A percentile compares a stretch with the other conserved stretches of the same genome.
These are phyloP conservation scores for Pseudorasbora parva DNA, from an alignment of 2,113 vertebrate genomes.

Conservation along the genomic window DNA sequence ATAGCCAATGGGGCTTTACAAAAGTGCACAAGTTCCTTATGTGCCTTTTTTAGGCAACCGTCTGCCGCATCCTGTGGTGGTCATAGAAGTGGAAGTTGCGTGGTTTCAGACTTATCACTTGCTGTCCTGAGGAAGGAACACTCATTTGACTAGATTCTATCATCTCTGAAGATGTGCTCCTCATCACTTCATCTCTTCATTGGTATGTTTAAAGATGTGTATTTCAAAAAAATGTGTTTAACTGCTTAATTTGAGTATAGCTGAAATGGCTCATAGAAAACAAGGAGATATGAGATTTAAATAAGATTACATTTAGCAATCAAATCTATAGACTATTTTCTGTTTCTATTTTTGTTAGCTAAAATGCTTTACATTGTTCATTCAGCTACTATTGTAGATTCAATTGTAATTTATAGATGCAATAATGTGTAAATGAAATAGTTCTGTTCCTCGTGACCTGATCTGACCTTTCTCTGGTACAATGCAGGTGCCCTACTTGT, in stretches of 20 bases:
- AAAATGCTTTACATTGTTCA: background rate
- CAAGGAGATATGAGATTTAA: background rate
- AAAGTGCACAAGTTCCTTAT: slow-evolving; percentile 40
- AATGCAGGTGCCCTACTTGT: slow-evolving; percentile 19
- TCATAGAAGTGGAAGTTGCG: slow-evolving; percentile 17
- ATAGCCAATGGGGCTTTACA: background rate
- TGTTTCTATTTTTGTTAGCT: background rate
- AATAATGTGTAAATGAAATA: background rate
- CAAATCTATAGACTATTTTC: background rate
- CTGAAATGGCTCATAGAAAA: background rate
- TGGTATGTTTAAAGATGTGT: slow-evolving; percentile 5
- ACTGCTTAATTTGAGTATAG: background rate
- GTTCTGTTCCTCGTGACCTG: background rate
- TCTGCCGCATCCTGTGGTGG: slow-evolving; percentile 40
- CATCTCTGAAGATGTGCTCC: background rate
- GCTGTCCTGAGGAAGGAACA: slow-evolving; percentile 7
- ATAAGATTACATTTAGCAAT: background rate
- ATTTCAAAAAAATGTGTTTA: too few species aligned
- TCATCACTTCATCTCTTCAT: background rate
- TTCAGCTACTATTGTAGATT: background rate
- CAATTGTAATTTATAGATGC: background rate
- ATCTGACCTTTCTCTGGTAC: slow-evolving; percentile 3
- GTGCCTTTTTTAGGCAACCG: background rate
- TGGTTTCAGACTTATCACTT: slow-evolving; percentile 3
- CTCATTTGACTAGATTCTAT: background rate